A percentile compares a stretch with the other conserved stretches of the same genome.
These are phyloP conservation scores for Anastrepha obliqua DNA, from an alignment of 1,140 invertebrate species.

Conservation along the genomic window DNA sequence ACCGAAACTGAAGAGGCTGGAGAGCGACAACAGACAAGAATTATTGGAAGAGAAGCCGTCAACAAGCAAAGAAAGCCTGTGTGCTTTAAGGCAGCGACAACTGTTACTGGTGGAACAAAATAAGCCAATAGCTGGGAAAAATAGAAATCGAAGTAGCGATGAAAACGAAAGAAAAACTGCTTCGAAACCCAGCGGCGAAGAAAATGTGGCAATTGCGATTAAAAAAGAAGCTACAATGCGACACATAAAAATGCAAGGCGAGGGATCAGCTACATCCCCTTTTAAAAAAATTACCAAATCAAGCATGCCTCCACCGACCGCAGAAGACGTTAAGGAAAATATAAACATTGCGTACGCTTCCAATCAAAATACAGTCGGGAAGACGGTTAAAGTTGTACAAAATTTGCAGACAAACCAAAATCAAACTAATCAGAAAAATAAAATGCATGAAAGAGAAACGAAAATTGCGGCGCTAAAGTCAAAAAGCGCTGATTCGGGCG, in stretches of 20 bases:
- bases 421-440: not conserved
- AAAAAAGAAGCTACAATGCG: not conserved
- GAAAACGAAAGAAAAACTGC: not conserved
- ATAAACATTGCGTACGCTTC: not conserved
- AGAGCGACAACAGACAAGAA: not conserved
- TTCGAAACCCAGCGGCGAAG: not conserved
- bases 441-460: not conserved
- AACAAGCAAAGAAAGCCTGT: constrained; percentile 59
- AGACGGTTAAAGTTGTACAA: not conserved
- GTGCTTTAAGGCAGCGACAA: constrained; percentile 47
- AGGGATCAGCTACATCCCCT: not conserved
- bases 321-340: not conserved
- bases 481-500: not conserved
- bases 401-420: not conserved
- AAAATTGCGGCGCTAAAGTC: not conserved
- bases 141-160: not conserved
- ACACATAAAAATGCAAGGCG: no score
- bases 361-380: not conserved
- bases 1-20: not conserved
- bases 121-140: not conserved
- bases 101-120: not conserved
- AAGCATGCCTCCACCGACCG: not conserved
- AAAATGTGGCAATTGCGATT: not conserved
- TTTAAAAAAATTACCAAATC: not conserved
- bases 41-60: constrained; percentile 59